Conservation (phyloP, 1,140 invertebrate species). For the Anadara kagoshimensis region DNA sequence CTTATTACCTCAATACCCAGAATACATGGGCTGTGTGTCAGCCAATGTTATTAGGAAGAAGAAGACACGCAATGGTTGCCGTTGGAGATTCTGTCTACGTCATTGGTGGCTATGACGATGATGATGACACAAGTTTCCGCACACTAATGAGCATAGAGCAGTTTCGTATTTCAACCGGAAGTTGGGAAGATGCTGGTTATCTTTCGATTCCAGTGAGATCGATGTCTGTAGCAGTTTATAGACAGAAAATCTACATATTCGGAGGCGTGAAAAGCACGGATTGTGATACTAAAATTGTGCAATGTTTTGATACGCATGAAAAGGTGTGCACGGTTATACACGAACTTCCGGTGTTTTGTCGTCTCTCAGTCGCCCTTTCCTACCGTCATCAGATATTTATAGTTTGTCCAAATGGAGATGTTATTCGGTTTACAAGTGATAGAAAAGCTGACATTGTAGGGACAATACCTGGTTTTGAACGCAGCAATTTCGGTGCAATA, state of each 20-base stretch:
- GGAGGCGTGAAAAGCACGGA: conserved; percentile 45
- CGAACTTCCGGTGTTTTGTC: conserved; percentile 58
- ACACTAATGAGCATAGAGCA: conserved; percentile 47
- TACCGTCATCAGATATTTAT: conserved; percentile 58
- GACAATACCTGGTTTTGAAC: conserved; percentile 58
- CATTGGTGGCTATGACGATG: conserved; percentile 47
- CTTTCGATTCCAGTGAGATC: conserved; percentile 47
- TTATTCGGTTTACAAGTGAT: conserved; percentile 48
- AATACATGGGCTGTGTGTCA: conserved; percentile 47
- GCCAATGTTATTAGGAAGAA: conserved; percentile 48
- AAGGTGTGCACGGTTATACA: conserved; percentile 47
- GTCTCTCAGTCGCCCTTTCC: conserved; percentile 57
- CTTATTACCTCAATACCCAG: conserved; percentile 37
- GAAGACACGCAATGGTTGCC: conserved; percentile 52
- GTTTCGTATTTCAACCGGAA: conserved; percentile 43
- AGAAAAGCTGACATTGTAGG: conserved; percentile 38
- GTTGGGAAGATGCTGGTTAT: conserved; percentile 45
- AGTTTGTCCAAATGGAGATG: conserved; percentile 60
- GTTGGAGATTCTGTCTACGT: conserved; percentile 41
- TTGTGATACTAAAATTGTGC: conserved; percentile 46
- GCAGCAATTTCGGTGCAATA: conserved; percentile 63
- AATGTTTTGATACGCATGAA: conserved; percentile 49
- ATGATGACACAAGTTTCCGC: conserved; percentile 34
- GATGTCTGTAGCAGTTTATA: conserved; percentile 38
- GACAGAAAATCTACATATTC: conserved; percentile 50